These are phyloP conservation scores for Urechis unicinctus DNA, from an alignment of 2,888 invertebrate genomes.

Conservation along the genomic window DNA sequence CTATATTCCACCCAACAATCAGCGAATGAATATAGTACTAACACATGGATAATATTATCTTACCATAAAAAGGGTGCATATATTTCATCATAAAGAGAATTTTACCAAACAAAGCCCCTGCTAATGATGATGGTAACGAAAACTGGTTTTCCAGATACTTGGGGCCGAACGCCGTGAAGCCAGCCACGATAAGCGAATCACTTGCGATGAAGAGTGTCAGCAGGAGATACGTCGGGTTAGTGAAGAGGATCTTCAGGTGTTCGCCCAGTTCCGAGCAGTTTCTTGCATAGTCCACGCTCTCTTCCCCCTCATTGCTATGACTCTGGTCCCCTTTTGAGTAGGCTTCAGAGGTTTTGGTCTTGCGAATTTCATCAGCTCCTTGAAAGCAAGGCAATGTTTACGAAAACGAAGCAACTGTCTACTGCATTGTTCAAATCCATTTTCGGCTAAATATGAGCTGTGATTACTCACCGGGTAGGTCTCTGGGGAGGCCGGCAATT, in stretches of 20 bases:
- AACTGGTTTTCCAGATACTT: constrained; percentile 22
- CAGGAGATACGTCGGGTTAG: constrained; percentile 19
- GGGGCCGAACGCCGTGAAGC: constrained; percentile 22
- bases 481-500: constrained; percentile 84
- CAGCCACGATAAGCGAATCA: constrained; percentile 17
- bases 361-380: constrained; percentile 15
- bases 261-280: too few species aligned
- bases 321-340: constrained; percentile 7
- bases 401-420: too few species aligned
- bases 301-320: background rate
- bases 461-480: constrained; percentile 57
- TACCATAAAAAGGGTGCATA: too few species aligned
- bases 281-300: constrained; percentile 1
- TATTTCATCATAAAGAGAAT: too few species aligned
- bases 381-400: too few species aligned
- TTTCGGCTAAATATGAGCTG: too few species aligned
- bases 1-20: too few species aligned
- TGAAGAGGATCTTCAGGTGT: too few species aligned
- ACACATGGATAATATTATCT: too few species aligned
- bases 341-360: constrained; percentile 11
- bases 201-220: constrained; percentile 12
- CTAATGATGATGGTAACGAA: constrained; percentile 11
- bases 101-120: constrained; percentile 22
- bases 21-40: too few species aligned
- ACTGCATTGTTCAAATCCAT: too few species aligned